A percentile compares a stretch with the other conserved stretches of the same genome.
Evolutionary conservation across 2,888 invertebrate genomes (phyloP).

Genomic region (Sepioteuthis lessoniana): DNA sequence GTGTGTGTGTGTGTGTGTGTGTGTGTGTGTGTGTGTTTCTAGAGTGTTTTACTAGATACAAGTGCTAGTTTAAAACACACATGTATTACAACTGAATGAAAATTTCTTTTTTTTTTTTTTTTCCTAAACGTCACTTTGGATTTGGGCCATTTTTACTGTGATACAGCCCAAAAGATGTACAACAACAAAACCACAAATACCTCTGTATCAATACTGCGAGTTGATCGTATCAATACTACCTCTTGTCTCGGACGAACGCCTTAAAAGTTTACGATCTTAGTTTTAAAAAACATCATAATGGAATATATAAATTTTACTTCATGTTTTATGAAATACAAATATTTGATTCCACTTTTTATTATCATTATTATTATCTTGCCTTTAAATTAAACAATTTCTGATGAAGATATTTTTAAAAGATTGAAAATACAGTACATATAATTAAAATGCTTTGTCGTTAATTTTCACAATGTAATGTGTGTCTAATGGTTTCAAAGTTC

Average conservation of each 20-base stretch:
- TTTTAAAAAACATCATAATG: not conserved
- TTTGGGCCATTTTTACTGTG: constrained; percentile 9
- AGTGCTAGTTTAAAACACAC: not conserved
- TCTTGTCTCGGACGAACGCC: constrained; percentile 33
- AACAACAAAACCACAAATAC: constrained; percentile 33
- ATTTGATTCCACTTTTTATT: too few species aligned
- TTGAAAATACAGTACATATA: not conserved
- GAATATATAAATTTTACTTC: not conserved
- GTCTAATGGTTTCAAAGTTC: not conserved
- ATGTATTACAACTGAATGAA: not conserved
- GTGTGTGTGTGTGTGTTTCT: too few species aligned
- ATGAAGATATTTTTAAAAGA: not conserved
- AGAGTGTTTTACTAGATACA: not conserved
- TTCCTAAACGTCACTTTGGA: not conserved
- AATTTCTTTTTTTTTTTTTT: not conserved
- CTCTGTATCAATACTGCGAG: not conserved
- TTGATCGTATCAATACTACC: not conserved
- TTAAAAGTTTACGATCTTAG: not conserved
- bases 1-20: too few species aligned
- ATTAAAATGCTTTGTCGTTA: not conserved
- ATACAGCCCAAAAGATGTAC: constrained; percentile 23
- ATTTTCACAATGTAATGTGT: not conserved
- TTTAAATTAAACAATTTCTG: not conserved
- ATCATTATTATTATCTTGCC: not conserved
- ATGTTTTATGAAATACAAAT: not conserved